Evolutionary conservation across 92 coral and sea anemone genomes (phyloP), one percentile per base, ranked within the genome.

Genomic region (Chrysogorgia sp.): DNA sequence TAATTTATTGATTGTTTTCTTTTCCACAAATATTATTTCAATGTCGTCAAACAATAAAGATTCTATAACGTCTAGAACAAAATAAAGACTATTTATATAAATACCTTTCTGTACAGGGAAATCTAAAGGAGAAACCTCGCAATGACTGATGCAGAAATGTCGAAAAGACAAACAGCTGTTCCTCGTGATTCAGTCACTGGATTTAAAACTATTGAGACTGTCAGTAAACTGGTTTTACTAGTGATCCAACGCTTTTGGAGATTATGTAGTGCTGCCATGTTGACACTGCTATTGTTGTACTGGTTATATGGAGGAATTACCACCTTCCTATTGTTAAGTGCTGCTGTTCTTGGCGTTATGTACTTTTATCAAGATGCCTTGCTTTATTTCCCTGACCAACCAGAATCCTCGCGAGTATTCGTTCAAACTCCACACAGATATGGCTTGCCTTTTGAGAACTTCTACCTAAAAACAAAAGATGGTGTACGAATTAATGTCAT

Each of bases 281-380:
- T 94, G 65, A 91, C 96, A 3, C 75, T 94, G 47, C 83, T 94
- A 3, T 84, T 94, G 22, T 72, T 94, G 9, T 94, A 94, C 84
- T 94, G 98, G 98, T 41, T 94, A 20, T 94, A 94, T 59, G 98
- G 98, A 55, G 98, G 98, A 5, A 96, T 94, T 10, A 91, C 92
- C 2, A 94, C 91, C 23, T 94, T 94, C 58, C 91, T 94, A 20
- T 86, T 94, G 35, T 84, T 94, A 25, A 85, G 88, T 0, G 98
- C 98, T 19, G 98, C 98, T 7, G 97, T 94, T 19, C 40, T 94
- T 15, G 98, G 98, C 1, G 98, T 89, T 12, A 64, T 91, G 26
- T 94, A 91, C 77, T 93, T 91, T 69, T 94, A 94, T 81, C 98
- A 94, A 67, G 98, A 94, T 79, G 84, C 98, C 4, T 69, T 94